phyloP scores from a whole-genome alignment of 23 tunicate species.

The Botrylloides violaceus region DNA sequence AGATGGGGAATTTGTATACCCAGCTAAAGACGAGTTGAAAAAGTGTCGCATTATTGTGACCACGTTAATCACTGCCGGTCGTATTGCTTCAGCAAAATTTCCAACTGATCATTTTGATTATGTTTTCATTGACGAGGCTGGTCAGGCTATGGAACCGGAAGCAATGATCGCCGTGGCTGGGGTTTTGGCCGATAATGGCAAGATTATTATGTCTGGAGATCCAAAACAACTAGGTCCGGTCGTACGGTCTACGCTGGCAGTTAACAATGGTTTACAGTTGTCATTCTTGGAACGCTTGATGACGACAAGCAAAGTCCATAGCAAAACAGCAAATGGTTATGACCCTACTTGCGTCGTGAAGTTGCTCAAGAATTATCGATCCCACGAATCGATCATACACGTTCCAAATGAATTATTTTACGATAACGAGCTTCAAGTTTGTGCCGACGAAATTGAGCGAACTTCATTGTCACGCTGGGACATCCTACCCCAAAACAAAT shows the following conservation, averaged over 20 bases:
- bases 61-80: slow-evolving; percentile 69
- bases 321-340: slow-evolving; percentile 20
- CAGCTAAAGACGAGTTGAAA: slow-evolving; percentile 35
- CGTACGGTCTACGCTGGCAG: slow-evolving; percentile 30
- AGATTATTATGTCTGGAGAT: slow-evolving; percentile 70
- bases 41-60: slow-evolving; percentile 37
- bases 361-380: slow-evolving; percentile 60
- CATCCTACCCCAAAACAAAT: slow-evolving; percentile 29
- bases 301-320: slow-evolving; percentile 21
- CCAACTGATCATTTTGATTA: slow-evolving; percentile 44
- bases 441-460: slow-evolving; percentile 33
- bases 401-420: slow-evolving; percentile 54
- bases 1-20: slow-evolving; percentile 37
- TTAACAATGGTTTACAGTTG: slow-evolving; percentile 22
- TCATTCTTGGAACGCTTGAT: slow-evolving; percentile 53
- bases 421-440: slow-evolving; percentile 44
- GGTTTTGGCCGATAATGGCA: slow-evolving; percentile 39
- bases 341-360: slow-evolving; percentile 37
- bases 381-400: slow-evolving; percentile 45
- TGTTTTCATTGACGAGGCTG: slow-evolving; percentile 85
- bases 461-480: slow-evolving; percentile 44
- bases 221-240: slow-evolving; percentile 78
- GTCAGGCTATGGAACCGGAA: slow-evolving; percentile 84
- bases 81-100: slow-evolving; percentile 48
- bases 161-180: slow-evolving; percentile 68